Conservation (phyloP, 2,888 invertebrate genomes). For the Nysson spinosus region DNA sequence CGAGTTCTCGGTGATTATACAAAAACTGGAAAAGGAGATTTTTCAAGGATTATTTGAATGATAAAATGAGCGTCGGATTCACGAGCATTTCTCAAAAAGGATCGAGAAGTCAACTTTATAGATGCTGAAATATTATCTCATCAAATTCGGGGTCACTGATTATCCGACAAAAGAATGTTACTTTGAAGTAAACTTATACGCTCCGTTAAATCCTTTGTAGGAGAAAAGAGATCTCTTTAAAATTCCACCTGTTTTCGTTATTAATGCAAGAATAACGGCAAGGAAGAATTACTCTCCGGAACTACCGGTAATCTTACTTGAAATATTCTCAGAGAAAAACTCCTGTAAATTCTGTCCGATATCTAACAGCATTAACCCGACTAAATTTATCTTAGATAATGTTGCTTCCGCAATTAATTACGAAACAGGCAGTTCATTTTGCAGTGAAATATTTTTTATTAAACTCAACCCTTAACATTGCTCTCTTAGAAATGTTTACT, state of each 20-base stretch:
- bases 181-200: slow-evolving; percentile 21
- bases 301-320: slow-evolving; percentile 1
- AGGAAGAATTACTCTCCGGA: slow-evolving; percentile 21
- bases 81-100: slow-evolving; percentile 1
- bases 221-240: slow-evolving; percentile 9
- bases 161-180: slow-evolving; percentile 13
- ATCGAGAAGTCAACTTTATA: background rate
- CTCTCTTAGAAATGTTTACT: no score
- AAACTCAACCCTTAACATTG: no score
- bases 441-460: no score
- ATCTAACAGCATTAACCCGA: no score
- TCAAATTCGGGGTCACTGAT: slow-evolving; percentile 29
- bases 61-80: slow-evolving; percentile 29
- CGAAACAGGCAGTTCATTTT: no score
- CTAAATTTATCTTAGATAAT: no score
- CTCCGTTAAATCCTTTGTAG: slow-evolving; percentile 16
- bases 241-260: slow-evolving; percentile 34
- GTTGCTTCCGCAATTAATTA: no score
- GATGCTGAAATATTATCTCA: slow-evolving; percentile 22
- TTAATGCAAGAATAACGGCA: slow-evolving; percentile 38
- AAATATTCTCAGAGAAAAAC: slow-evolving; percentile 7
- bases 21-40: slow-evolving; percentile 30
- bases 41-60: background rate
- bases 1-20: slow-evolving; percentile 8
- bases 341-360: background rate